Evolutionary conservation across 1,140 invertebrate species (phyloP).

Genomic region (Adoxophyes honmai): DNA sequence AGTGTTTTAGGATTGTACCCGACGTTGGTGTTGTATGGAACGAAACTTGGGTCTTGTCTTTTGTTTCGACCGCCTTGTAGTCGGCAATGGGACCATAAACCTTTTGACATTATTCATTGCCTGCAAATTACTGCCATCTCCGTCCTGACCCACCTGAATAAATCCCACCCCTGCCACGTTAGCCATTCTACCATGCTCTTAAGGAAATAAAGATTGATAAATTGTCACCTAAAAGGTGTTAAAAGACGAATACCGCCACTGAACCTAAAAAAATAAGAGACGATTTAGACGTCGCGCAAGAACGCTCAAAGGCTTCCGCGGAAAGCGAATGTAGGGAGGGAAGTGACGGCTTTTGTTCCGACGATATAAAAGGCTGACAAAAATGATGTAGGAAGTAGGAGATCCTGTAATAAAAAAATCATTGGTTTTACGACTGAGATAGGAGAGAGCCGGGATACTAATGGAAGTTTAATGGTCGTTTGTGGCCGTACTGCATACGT

Average conservation of each 20-base stretch:
- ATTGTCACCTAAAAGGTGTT: slow-evolving; percentile 7
- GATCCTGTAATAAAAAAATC: neutral
- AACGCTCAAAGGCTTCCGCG: slow-evolving; percentile 7
- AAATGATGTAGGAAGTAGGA: slow-evolving; percentile 9
- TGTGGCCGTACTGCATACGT: neutral
- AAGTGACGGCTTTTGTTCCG: slow-evolving; percentile 8
- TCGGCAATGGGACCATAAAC: slow-evolving; percentile 3
- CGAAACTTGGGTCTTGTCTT: too few relatives aligned
- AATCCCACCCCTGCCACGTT: slow-evolving; percentile 20
- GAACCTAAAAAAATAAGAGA: slow-evolving; percentile 5
- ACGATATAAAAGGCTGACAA: slow-evolving; percentile 7
- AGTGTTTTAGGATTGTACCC: too few relatives aligned
- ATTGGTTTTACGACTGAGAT: neutral
- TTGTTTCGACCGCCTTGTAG: too few relatives aligned
- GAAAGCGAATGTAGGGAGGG: neutral
- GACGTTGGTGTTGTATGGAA: too few relatives aligned
- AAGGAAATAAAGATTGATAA: slow-evolving; percentile 10
- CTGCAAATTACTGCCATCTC: slow-evolving; percentile 23
- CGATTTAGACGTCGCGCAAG: neutral
- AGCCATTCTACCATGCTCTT: neutral
- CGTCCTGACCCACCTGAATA: slow-evolving; percentile 26
- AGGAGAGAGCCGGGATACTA: neutral
- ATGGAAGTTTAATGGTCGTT: slow-evolving; percentile 1
- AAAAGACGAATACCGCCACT: neutral
- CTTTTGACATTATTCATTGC: slow-evolving; percentile 30